Evolutionary conservation across 2,888 invertebrate species (phyloP).

Genomic region (Drosophila suboccidentalis): DNA sequence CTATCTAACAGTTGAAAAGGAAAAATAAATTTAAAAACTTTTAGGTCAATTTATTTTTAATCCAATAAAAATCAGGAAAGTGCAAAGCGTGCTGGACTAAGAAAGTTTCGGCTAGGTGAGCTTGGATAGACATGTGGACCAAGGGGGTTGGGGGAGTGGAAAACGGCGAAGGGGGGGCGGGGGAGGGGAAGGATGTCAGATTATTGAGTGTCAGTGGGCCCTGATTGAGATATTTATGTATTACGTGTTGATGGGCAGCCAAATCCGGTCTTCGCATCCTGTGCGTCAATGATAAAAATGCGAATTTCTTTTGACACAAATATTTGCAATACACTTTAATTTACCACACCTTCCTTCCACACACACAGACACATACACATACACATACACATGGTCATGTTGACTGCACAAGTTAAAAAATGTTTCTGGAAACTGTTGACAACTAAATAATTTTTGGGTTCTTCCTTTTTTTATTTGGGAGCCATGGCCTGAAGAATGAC

Average conservation of each 20-base stretch:
- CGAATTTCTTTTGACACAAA: slow-evolving; percentile 52
- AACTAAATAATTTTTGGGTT: slow-evolving; percentile 54
- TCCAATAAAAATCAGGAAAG: slow-evolving; percentile 54
- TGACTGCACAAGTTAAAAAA: slow-evolving; percentile 22
- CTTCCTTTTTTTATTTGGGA: slow-evolving; percentile 25
- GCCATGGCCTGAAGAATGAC: slow-evolving; percentile 25
- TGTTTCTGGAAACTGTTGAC: slow-evolving; percentile 50
- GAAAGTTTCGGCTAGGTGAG: slow-evolving; percentile 44
- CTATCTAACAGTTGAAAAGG: background rate
- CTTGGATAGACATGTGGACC: background rate
- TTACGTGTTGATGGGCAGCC: slow-evolving; percentile 58
- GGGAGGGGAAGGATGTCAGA: background rate
- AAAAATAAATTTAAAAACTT: slow-evolving; percentile 26
- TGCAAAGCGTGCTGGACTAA: slow-evolving; percentile 32
- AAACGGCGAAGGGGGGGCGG: background rate
- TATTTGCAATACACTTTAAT: slow-evolving; percentile 70
- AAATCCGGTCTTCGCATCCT: slow-evolving; percentile 17
- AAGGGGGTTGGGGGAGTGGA: too few relatives aligned
- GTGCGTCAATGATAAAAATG: slow-evolving; percentile 57
- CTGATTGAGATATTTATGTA: slow-evolving; percentile 56
- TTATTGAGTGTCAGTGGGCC: slow-evolving; percentile 37
- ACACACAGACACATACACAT: slow-evolving; percentile 10
- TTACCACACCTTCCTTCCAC: slow-evolving; percentile 33
- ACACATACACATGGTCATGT: background rate
- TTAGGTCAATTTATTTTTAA: slow-evolving; percentile 48